Evolutionary conservation across 2,888 invertebrate genomes (phyloP), one percentile per base, ranked within the genome.

Genomic region (Galerucella nymphaeae): DNA sequence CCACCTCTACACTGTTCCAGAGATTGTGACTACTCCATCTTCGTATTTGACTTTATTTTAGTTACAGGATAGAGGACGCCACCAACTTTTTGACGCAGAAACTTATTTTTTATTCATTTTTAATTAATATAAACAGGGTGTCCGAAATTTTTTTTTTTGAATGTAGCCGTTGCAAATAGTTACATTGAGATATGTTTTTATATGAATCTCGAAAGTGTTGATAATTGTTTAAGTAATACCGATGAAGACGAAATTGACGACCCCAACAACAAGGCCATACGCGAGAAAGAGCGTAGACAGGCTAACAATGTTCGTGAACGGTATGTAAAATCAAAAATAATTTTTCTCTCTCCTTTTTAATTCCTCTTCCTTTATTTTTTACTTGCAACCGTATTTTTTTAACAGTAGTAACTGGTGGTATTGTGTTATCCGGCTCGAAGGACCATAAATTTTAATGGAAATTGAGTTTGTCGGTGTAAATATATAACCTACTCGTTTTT

Each of bases 291-390:
- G 89, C 91, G 98, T 83, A 91, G 98, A 80, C 96, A 97, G 88
- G 97, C 98, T 85, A 98, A 98, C 91, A 98, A 98, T 90, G 97
- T 97, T 81, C 90, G 98, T 84, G 97, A 97, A 92, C 94, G 96
- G 96, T 96, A 89, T 89, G 90, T 90, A 88, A 18, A 88, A 87
- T 85, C 87, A 87, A 87, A 86, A 80, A 71, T 68, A 75, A 73
- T 70, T 65, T 50, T 64, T 20, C 65, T 41, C 63, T 23, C 58
- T 41, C 5, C 53, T 42, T n/a, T 23, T 50, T 53, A 55, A 11
- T 53, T 58, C 59, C 16, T 64, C 42, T 59, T 55, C 58, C 30
- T 18, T 58, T n/a, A n/a, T 58, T 58, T 30, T 30, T 42, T 42
- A 30, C 23, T 30, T 30, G 23, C 23, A 30, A 30, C 23, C 13